Evolutionary conservation across 92 coral and sea anemone genomes (phyloP).

Genomic region (Bergia sp.): DNA sequence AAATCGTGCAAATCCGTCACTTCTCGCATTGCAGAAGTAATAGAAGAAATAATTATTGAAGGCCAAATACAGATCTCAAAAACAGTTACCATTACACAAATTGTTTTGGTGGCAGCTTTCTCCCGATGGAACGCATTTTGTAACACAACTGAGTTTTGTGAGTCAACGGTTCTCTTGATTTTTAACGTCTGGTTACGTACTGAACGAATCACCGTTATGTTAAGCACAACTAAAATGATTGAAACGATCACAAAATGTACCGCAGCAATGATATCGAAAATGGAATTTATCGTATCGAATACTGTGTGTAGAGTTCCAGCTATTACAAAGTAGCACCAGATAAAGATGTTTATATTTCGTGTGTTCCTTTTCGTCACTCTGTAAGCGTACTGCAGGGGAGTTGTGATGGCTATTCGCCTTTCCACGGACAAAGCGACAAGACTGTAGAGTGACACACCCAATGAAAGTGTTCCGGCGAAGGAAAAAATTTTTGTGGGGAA

Average conservation of each 20-base stretch:
- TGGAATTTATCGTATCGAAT: background rate
- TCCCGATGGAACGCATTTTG: background rate
- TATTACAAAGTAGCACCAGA: background rate
- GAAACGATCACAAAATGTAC: background rate
- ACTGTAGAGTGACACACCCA: background rate
- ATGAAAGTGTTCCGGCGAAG: background rate
- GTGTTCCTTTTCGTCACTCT: background rate
- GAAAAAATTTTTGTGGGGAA: background rate
- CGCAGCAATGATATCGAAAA: background rate
- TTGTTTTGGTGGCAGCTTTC: background rate
- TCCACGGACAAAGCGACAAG: background rate
- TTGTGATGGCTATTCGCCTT: background rate
- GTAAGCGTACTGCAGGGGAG: background rate
- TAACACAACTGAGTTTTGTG: background rate
- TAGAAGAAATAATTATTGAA: background rate
- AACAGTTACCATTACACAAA: background rate
- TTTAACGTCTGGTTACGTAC: background rate
- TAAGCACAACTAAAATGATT: background rate
- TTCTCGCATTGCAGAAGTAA: no score
- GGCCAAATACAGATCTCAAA: background rate
- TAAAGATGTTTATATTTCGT: background rate
- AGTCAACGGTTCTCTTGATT: background rate
- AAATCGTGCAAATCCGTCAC: background rate
- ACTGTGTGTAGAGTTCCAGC: background rate
- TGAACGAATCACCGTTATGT: background rate